Base-by-base conservation (phyloP, 2,888 invertebrate species). In the Chaetogeoica ovagalla region DNA sequence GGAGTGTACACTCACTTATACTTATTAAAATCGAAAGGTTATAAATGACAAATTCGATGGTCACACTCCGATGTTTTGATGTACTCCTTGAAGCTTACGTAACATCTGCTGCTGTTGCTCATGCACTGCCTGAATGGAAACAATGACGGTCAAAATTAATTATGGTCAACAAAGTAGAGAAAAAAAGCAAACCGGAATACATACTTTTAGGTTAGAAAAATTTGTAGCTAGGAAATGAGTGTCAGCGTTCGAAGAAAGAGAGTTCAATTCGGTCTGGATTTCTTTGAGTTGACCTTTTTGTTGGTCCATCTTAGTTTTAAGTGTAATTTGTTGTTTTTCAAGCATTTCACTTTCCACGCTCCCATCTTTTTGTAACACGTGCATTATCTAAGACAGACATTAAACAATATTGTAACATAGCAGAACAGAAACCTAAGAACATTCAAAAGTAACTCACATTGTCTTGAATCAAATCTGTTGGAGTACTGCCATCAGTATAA, bases 51-150 rank as follows among this genome's bases (percentile, higher is more conserved):
- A 55, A 75, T 6, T 68, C 30, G n/a, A 68, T n/a, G 19, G 48
- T 79, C 39, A 79, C 55, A 79, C 79, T 15, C 57, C 79, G 39
- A 79, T 79, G 43, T 79, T 79, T 7, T 84, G 85, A 81, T 85
- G 86, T 70, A 86, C 86, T 83, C 86, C 85, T 82, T 86, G 85
- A 57, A 87, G 84, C 4, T 84, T 85, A 82, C 85, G 84, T 5
- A 86, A 84, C 76, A 85, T 85, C 82, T 86, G 84, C 71, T 86
- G 85, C 68, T 86, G 86, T 63, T 84, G 84, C 21, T 85, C 85
- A 68, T 85, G 85, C 81, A 86, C 86, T n/a, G 84, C 85, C 86
- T 87, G 81, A 52, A 79, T 69, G 68, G 9, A 39, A 52, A 57
- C 21, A 66, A 43, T 11, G 13, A 60, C 15, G 15, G 23, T 43